Evolutionary conservation across 2,113 vertebrate species (phyloP).

Genomic region (Daboia siamensis): DNA sequence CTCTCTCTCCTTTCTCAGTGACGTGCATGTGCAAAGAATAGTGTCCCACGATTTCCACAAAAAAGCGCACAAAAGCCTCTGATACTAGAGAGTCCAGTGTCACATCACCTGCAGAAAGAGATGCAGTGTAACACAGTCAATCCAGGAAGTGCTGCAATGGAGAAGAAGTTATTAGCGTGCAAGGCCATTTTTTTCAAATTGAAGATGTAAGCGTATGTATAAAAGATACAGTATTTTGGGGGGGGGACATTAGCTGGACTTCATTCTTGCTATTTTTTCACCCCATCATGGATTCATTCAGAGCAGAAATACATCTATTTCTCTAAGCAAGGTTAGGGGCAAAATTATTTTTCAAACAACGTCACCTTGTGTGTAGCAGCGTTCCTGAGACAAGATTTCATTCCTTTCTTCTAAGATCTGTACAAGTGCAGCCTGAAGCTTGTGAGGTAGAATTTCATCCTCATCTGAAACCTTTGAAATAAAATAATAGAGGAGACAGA

Average conservation of each 20-base stretch:
- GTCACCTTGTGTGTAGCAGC: constrained; percentile 72
- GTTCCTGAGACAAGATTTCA: constrained; percentile 79
- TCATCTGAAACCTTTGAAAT: constrained; percentile 85
- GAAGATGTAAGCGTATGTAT: neutral
- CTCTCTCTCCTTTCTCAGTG: constrained; percentile 73
- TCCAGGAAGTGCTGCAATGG: neutral
- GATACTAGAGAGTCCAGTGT: constrained; percentile 82
- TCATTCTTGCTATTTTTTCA: neutral
- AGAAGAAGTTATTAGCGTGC: neutral
- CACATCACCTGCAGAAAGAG: constrained; percentile 49
- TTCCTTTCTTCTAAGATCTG: constrained; percentile 89
- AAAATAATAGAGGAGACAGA: neutral
- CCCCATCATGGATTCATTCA: neutral
- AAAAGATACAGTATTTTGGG: neutral
- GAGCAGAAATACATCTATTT: neutral
- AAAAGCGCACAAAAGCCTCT: constrained; percentile 91
- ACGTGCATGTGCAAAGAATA: constrained; percentile 89
- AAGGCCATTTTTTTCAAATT: neutral
- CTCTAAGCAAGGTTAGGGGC: neutral
- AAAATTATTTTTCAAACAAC: neutral
- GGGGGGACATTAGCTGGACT: neutral
- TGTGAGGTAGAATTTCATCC: constrained; percentile 91
- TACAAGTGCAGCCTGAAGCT: constrained; percentile 89
- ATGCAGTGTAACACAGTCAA: neutral
- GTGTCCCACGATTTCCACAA: constrained; percentile 93